Percentiles rank a stretch among this genome's conserved stretches.
Conservation (phyloP, 2,113 vertebrate genomes). For the Petaurus breviceps region DNA sequence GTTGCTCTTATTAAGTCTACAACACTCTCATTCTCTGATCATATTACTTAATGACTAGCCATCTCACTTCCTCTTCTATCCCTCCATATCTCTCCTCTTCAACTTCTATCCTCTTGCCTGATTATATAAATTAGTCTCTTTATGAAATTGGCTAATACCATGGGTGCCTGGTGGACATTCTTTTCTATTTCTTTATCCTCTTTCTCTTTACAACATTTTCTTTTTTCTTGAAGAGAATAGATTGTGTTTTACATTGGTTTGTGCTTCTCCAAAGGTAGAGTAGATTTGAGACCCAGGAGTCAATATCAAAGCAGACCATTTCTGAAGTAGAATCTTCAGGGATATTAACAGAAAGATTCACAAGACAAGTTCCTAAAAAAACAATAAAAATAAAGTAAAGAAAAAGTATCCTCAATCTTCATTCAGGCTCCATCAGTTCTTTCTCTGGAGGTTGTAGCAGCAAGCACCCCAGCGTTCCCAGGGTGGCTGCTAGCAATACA, state of each 20-base stretch:
- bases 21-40: too few relatives aligned
- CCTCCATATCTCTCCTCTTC: neutral
- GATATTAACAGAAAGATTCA: neutral
- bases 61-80: neutral
- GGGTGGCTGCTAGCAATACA: too few relatives aligned
- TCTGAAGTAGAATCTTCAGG: constrained; percentile 14
- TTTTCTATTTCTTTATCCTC: neutral
- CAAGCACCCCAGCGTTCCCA: too few relatives aligned
- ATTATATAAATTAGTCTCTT: constrained; percentile 4
- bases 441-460: too few relatives aligned
- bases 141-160: neutral
- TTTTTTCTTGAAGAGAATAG: neutral
- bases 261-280: neutral
- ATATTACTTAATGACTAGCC: too few relatives aligned
- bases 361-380: neutral
- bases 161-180: neutral
- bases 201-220: neutral
- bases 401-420: too few relatives aligned
- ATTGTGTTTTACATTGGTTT: constrained; percentile 22
- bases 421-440: too few relatives aligned
- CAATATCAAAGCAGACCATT: constrained; percentile 5
- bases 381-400: neutral
- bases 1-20: too few relatives aligned
- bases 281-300: neutral
- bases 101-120: neutral